Percentiles rank a stretch among this genome's conserved stretches.
Evolutionary conservation across 1,140 invertebrate species (phyloP).

Genomic region (Lordiphosa collinella): DNA sequence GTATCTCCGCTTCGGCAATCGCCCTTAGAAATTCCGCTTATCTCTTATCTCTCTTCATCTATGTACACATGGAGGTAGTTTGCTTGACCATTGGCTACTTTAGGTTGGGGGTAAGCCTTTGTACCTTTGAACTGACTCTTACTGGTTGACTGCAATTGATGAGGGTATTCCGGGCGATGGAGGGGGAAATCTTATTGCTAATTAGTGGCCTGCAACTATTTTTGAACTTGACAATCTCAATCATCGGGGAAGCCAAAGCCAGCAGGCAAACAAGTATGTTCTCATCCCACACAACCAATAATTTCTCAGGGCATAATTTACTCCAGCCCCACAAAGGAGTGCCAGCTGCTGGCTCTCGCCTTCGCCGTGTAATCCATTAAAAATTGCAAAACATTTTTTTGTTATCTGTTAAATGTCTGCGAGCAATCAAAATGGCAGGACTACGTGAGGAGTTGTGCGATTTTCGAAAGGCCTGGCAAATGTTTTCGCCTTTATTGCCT

Average conservation of each 20-base stretch:
- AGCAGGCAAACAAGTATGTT: too few relatives aligned
- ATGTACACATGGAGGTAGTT: constrained; percentile 1
- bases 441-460: constrained; percentile 46
- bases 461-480: constrained; percentile 13
- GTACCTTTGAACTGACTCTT: constrained; percentile 43
- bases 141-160: constrained; percentile 47
- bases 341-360: constrained; percentile 17
- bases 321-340: not conserved
- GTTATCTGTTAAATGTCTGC: constrained; percentile 68
- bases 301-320: constrained; percentile 2
- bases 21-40: not conserved
- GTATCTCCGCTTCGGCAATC: constrained; percentile 11
- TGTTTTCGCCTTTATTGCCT: constrained; percentile 70
- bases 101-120: constrained; percentile 12
- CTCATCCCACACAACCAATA: too few relatives aligned
- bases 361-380: constrained; percentile 63
- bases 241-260: too few relatives aligned
- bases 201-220: constrained; percentile 48
- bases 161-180: constrained; percentile 28
- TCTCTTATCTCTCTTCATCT: constrained; percentile 7
- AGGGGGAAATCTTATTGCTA: constrained; percentile 15
- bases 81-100: constrained; percentile 61
- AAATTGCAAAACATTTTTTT: constrained; percentile 40
- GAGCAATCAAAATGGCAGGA: constrained; percentile 53
- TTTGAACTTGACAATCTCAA: constrained; percentile 1